A percentile compares a stretch with the other conserved stretches of the same genome.
Evolutionary conservation across 2,888 invertebrate genomes (phyloP).

Genomic region (Lordiphosa andalusiaca): DNA sequence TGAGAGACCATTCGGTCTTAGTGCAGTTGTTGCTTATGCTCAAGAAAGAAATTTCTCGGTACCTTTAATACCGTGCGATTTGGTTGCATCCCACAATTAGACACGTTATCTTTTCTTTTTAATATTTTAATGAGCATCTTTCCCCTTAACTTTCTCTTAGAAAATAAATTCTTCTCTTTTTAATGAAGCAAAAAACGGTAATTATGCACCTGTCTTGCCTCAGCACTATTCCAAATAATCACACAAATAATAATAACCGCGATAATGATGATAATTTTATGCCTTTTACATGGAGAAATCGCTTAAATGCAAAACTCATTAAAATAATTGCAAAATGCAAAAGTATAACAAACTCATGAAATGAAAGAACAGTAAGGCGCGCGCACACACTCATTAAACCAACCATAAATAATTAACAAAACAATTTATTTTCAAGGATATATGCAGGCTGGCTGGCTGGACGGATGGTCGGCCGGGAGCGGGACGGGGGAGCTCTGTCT

Average conservation of each 20-base stretch:
- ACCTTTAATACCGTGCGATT: no score
- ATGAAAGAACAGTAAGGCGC: conserved; percentile 17
- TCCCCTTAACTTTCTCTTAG: no score
- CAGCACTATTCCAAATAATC: conserved; percentile 50
- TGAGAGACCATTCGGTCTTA: no score
- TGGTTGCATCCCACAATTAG: conserved; percentile 12
- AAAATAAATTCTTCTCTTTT: conserved; percentile 24
- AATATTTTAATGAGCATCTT: conserved; percentile 10
- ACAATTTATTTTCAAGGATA: conserved; percentile 80
- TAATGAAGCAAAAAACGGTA: conserved; percentile 74
- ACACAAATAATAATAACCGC: conserved; percentile 16
- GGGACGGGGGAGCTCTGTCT: conserved; percentile 35
- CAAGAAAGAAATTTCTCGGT: no score
- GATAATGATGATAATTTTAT: conserved; percentile 34
- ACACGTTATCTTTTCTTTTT: not conserved
- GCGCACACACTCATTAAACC: conserved; percentile 76
- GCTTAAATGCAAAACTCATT: conserved; percentile 73
- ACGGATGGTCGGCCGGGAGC: conserved; percentile 10
- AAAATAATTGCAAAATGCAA: conserved; percentile 73
- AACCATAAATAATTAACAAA: conserved; percentile 80
- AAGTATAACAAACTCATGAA: conserved; percentile 67
- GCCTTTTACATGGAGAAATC: conserved; percentile 41
- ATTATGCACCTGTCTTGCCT: conserved; percentile 44
- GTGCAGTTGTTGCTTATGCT: no score
- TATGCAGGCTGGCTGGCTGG: conserved; percentile 28